These are phyloP conservation scores for Theocolax elegans DNA, from an alignment of 1,140 invertebrate genomes.

Conservation along the genomic window DNA sequence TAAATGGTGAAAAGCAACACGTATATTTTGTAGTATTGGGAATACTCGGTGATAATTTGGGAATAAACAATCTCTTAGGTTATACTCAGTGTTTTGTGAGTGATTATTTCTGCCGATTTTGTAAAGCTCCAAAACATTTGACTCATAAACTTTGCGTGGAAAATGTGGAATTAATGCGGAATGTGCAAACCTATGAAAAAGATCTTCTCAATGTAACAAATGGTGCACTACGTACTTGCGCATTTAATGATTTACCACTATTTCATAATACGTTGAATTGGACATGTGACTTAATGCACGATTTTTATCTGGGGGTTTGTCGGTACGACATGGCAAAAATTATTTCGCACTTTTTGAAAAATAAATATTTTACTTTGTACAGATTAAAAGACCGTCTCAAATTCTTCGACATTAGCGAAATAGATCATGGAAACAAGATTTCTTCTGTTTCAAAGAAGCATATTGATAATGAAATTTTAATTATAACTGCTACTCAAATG, in stretches of 20 bases:
- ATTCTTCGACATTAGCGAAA: constrained; percentile 32
- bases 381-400: constrained; percentile 38
- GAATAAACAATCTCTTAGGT: constrained; percentile 34
- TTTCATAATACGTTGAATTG: constrained; percentile 39
- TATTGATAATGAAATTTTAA: constrained; percentile 31
- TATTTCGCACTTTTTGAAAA: constrained; percentile 26
- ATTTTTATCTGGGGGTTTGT: constrained; percentile 41
- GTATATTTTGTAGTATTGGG: constrained; percentile 39
- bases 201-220: constrained; percentile 22
- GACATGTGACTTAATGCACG: constrained; percentile 39
- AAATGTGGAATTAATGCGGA: constrained; percentile 32
- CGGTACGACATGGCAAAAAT: constrained; percentile 44
- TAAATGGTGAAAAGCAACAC: no score
- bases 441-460: constrained; percentile 15
- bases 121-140: constrained; percentile 39
- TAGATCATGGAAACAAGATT: constrained; percentile 37
- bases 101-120: constrained; percentile 43
- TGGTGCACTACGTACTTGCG: no score
- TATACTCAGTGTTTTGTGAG: constrained; percentile 33
- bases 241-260: no score
- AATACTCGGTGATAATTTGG: constrained; percentile 43
- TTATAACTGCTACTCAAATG: constrained; percentile 45
- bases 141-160: constrained; percentile 28
- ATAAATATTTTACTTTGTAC: constrained; percentile 34
- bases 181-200: constrained; percentile 40